Evolutionary conservation across 92 coral and sea anemone species (phyloP).

Genomic region (Plumapathes pennacea): DNA sequence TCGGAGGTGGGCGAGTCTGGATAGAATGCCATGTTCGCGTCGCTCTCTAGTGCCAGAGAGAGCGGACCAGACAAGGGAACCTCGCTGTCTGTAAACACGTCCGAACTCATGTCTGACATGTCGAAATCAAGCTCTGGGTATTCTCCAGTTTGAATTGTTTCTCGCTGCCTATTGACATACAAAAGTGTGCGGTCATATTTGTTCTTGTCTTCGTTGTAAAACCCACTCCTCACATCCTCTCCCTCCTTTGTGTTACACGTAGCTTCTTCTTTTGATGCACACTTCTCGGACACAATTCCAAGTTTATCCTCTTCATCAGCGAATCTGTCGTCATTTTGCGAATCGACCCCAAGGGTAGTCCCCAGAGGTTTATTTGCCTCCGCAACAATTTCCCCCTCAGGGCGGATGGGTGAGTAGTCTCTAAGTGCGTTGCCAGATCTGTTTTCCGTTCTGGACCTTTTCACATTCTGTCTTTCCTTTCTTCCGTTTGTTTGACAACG

Average conservation of each 20-base stretch:
- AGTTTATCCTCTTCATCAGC: too few relatives aligned
- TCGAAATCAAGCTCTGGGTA: constrained; percentile 65
- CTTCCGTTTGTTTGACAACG: too few relatives aligned
- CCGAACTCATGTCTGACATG: constrained; percentile 81
- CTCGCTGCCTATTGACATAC: constrained; percentile 75
- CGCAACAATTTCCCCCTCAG: too few relatives aligned
- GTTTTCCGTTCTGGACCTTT: too few relatives aligned
- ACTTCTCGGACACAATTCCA: too few relatives aligned
- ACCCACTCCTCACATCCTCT: too few relatives aligned
- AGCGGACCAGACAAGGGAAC: constrained; percentile 53
- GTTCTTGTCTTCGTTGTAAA: constrained; percentile 51
- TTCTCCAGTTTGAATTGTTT: constrained; percentile 79
- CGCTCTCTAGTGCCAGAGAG: constrained; percentile 49
- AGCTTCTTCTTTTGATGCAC: too few relatives aligned
- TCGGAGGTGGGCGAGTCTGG: constrained; percentile 95
- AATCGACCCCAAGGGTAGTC: too few relatives aligned
- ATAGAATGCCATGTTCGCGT: constrained; percentile 70
- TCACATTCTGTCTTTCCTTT: too few relatives aligned
- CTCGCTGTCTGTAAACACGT: constrained; percentile 83
- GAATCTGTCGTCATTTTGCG: too few relatives aligned
- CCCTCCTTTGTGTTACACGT: constrained; percentile 18
- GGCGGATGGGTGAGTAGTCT: constrained; percentile 87
- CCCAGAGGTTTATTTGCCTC: too few relatives aligned
- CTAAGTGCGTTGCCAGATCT: too few relatives aligned
- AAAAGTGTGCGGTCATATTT: constrained; percentile 69